phyloP scores from a whole-genome alignment of 2,888 invertebrate species.

The Torymus aiolomorphi region DNA sequence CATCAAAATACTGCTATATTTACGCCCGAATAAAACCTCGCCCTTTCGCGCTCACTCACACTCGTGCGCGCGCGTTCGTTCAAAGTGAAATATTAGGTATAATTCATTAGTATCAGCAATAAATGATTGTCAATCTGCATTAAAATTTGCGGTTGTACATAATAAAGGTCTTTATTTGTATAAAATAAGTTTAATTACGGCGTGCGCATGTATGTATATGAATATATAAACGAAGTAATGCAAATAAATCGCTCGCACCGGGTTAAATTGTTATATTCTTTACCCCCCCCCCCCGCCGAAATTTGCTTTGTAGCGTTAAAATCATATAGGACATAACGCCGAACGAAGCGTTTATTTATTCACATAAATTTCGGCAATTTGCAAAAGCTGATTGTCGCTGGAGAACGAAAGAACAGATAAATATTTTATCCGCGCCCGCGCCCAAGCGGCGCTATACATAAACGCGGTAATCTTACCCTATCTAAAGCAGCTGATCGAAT shows the following conservation, averaged over 20 bases:
- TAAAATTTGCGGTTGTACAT: constrained; percentile 5
- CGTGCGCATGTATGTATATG: too few relatives aligned
- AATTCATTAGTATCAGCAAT: constrained; percentile 6
- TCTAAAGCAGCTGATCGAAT: constrained; percentile 49
- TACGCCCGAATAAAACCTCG: too few relatives aligned
- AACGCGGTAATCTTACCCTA: constrained; percentile 32
- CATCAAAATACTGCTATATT: constrained; percentile 11
- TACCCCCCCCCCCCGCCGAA: not conserved
- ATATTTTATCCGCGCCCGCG: constrained; percentile 33
- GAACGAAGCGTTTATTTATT: constrained; percentile 19
- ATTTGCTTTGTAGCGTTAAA: constrained; percentile 16
- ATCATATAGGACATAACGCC: not conserved
- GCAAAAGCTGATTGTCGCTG: constrained; percentile 11
- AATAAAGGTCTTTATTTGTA: constrained; percentile 12
- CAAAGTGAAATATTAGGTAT: constrained; percentile 32
- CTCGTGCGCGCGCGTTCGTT: not conserved
- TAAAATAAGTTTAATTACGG: constrained; percentile 9
- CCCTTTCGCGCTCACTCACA: too few relatives aligned
- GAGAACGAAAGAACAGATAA: constrained; percentile 15
- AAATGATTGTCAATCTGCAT: constrained; percentile 16
- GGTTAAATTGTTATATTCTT: not conserved
- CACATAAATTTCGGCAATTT: not conserved
- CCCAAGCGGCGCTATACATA: not conserved
- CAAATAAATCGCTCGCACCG: not conserved
- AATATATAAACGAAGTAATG: not conserved